Evolutionary conservation across 2,113 vertebrate genomes (phyloP).

Genomic region (Rafetus swinhoei): DNA sequence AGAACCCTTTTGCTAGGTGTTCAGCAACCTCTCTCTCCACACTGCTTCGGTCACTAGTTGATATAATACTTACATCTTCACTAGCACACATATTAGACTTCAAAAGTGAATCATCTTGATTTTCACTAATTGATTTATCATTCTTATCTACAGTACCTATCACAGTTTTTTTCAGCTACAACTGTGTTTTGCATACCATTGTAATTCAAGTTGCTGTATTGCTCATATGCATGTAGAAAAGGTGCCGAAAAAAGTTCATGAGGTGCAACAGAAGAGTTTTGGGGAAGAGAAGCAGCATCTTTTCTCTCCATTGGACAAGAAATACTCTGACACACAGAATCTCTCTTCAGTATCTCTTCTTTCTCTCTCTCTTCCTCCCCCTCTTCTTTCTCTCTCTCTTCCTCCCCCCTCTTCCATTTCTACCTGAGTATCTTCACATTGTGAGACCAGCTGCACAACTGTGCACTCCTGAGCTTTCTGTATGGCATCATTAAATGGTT

Average conservation of each 20-base stretch:
- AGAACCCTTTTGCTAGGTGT: conserved; percentile 94
- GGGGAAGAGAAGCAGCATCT: conserved; percentile 51
- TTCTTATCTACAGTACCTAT: conserved; percentile 55
- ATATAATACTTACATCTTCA: conserved; percentile 34
- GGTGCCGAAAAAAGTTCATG: conserved; percentile 71
- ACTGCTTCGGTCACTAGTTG: conserved; percentile 82
- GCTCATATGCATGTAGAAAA: conserved; percentile 73
- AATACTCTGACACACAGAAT: conserved; percentile 30
- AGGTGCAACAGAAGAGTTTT: conserved; percentile 51
- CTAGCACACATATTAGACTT: conserved; percentile 52
- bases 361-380: conserved; percentile 30
- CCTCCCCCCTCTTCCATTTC: conserved; percentile 60
- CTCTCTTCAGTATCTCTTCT: conserved; percentile 39
- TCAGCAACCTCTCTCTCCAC: conserved; percentile 96
- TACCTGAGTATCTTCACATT: conserved; percentile 71
- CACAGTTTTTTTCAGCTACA: conserved; percentile 74
- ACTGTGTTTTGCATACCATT: conserved; percentile 66
- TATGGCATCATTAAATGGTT: conserved; percentile 65
- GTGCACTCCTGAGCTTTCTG: conserved; percentile 70
- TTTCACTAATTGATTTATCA: conserved; percentile 52
- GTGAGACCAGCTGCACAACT: conserved; percentile 68
- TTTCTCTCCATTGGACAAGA: conserved; percentile 42
- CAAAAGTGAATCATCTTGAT: conserved; percentile 17
- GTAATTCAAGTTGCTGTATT: conserved; percentile 74
- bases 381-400: conserved; percentile 31